Evolutionary conservation across 2,888 invertebrate genomes (phyloP).

Genomic region (Dysmachus trigonus): DNA sequence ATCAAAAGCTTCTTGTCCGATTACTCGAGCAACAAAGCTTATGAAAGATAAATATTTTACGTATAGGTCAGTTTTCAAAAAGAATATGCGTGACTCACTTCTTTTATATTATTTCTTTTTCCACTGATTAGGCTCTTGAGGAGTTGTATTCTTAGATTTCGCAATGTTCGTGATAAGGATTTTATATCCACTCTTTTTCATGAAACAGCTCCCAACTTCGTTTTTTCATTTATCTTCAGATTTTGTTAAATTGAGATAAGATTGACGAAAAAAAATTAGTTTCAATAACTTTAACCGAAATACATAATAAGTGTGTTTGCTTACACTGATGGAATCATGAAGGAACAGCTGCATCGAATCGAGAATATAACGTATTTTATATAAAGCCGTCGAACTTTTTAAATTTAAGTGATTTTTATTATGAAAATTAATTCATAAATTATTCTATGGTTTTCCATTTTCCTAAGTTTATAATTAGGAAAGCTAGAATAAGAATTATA

Average conservation of each 20-base stretch:
- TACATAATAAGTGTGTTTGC: no score
- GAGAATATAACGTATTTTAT: no score
- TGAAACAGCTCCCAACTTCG: neutral
- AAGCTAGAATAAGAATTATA: no score
- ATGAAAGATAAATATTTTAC: neutral
- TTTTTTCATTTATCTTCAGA: neutral
- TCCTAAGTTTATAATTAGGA: no score
- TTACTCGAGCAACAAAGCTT: neutral
- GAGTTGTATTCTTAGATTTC: neutral
- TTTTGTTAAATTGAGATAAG: neutral
- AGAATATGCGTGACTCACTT: neutral
- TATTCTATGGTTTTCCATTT: no score
- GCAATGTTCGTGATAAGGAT: neutral
- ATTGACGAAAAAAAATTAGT: neutral
- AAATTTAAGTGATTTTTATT: no score
- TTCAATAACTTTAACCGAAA: neutral
- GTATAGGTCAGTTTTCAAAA: neutral
- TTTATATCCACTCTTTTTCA: neutral
- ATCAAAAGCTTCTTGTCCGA: conserved; percentile 3
- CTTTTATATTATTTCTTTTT: neutral
- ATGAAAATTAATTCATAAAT: no score
- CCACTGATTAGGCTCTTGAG: neutral
- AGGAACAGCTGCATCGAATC: no score
- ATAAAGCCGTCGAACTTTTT: no score
- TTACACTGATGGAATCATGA: no score